phyloP scores from a whole-genome alignment of 2,113 vertebrate genomes.

The Campylomormyrus numenius region DNA sequence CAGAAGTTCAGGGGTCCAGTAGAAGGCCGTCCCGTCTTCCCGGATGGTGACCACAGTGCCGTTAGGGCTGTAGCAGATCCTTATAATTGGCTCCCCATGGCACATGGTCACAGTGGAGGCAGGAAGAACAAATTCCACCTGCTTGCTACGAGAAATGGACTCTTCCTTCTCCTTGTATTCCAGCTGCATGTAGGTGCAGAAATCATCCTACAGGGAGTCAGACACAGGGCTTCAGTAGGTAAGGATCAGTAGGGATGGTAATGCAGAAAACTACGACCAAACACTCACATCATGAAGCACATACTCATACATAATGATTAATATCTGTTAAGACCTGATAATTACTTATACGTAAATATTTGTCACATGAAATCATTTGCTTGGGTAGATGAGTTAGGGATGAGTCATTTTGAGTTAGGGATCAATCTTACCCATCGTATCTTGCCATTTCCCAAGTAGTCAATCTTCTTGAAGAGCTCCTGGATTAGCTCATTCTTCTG shows the following conservation, averaged over 20 bases:
- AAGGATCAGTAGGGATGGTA: background rate
- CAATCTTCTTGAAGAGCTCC: constrained; percentile 67
- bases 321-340: background rate
- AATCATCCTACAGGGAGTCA: constrained; percentile 53
- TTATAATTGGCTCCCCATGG: constrained; percentile 49
- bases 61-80: constrained; percentile 49
- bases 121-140: constrained; percentile 58
- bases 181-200: constrained; percentile 65
- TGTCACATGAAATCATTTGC: background rate
- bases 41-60: constrained; percentile 57
- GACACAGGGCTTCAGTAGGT: background rate
- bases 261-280: background rate
- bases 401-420: background rate
- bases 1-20: constrained; percentile 68
- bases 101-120: constrained; percentile 42
- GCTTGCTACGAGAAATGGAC: constrained; percentile 40
- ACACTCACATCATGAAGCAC: background rate
- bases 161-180: constrained; percentile 57
- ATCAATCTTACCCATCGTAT: constrained; percentile 58
- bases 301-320: background rate
- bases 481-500: constrained; percentile 62
- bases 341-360: background rate
- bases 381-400: no score
- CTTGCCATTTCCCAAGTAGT: constrained; percentile 53
- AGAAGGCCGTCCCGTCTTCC: constrained; percentile 65